phyloP scores from a whole-genome alignment of 2,797 vertebrate genomes.

The Anabacerthia variegaticeps region DNA sequence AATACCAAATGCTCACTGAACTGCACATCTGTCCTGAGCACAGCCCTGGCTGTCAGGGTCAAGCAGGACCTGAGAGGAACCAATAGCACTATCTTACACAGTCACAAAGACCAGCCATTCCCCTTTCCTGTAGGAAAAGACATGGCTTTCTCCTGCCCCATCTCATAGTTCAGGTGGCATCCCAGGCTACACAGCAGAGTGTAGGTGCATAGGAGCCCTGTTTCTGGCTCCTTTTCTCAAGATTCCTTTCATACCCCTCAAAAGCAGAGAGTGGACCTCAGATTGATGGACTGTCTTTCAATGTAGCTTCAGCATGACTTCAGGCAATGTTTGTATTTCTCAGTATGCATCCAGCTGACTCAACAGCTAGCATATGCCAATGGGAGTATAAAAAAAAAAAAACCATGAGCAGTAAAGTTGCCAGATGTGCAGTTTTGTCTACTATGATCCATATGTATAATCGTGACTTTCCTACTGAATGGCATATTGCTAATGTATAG shows the following conservation, averaged over 20 bases:
- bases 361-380: not conserved
- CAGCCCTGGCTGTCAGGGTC: not conserved
- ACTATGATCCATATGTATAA: not conserved
- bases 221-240: not conserved
- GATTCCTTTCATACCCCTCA: not conserved
- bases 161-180: not conserved
- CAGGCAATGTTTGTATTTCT: not conserved
- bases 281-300: not conserved
- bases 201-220: not conserved
- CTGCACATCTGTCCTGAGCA: not conserved
- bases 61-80: not conserved
- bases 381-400: not conserved
- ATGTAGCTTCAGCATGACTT: not conserved
- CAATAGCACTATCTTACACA: not conserved
- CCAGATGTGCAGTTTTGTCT: not conserved
- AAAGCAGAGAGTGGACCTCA: not conserved
- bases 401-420: not conserved
- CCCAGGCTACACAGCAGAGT: not conserved
- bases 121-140: not conserved
- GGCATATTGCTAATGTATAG: not conserved
- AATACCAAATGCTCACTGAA: not conserved
- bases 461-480: not conserved
- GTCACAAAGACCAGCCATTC: not conserved
- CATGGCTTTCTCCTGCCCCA: not conserved
- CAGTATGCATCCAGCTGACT: not conserved